Percentiles rank a stretch among this genome's conserved stretches.
phyloP scores from a whole-genome alignment of 2,888 invertebrate genomes.

The Escarpia spicata region DNA sequence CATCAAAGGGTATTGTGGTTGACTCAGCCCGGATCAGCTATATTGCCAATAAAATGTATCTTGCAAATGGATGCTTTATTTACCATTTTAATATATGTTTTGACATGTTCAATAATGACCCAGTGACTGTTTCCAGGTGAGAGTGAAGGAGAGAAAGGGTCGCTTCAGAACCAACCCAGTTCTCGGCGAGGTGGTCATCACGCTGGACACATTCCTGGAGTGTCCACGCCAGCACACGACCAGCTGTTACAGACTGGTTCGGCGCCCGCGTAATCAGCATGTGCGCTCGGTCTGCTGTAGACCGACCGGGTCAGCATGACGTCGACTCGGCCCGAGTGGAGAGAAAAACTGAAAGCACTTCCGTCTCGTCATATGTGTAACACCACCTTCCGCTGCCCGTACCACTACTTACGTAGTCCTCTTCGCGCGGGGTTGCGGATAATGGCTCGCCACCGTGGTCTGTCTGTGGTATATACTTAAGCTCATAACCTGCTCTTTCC shows the following conservation, averaged over 20 bases:
- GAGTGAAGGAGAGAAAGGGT: slow-evolving; percentile 92
- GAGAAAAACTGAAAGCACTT: not conserved
- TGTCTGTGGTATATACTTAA: too few relatives aligned
- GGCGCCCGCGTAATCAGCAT: not conserved
- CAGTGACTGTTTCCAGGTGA: slow-evolving; percentile 67
- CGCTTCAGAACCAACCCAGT: slow-evolving; percentile 70
- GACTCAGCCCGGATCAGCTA: too few relatives aligned
- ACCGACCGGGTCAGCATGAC: not conserved
- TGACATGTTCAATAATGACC: not conserved
- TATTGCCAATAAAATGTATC: too few relatives aligned
- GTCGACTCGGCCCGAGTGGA: not conserved
- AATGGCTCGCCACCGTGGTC: too few relatives aligned
- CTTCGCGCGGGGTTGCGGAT: too few relatives aligned
- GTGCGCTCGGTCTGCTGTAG: not conserved
- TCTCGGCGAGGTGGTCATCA: slow-evolving; percentile 87
- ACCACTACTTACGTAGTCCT: not conserved
- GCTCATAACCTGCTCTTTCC: too few relatives aligned
- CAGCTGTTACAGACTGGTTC: slow-evolving; percentile 90
- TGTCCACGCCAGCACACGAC: slow-evolving; percentile 77
- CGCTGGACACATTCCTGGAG: slow-evolving; percentile 82
- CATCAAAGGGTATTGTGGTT: too few relatives aligned
- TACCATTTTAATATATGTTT: not conserved
- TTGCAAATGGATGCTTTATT: too few relatives aligned
- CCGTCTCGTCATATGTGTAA: not conserved
- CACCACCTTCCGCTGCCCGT: not conserved